These are phyloP conservation scores for Drosophila kepulauana DNA, from an alignment of 1,140 invertebrate species.

Conservation along the genomic window DNA sequence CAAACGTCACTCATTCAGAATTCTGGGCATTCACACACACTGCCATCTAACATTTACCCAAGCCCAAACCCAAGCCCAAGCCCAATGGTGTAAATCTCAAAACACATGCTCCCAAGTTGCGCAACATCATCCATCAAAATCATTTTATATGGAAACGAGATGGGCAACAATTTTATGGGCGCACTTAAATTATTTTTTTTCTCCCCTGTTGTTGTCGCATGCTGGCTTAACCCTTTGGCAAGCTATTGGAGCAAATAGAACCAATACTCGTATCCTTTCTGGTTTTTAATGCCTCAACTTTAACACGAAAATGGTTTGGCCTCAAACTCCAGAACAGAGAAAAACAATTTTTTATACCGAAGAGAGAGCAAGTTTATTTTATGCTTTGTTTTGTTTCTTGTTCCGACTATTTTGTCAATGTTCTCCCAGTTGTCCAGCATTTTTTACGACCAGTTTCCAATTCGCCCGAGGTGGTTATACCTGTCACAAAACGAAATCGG, in stretches of 20 bases:
- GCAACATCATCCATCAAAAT: conserved; percentile 81
- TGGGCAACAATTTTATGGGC: conserved; percentile 67
- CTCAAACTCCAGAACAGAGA: conserved; percentile 35
- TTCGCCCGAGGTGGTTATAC: conserved; percentile 5
- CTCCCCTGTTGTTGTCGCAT: conserved; percentile 2
- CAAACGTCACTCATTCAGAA: conserved; percentile 28
- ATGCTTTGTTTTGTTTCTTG: conserved; percentile 25
- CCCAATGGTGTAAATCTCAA: conserved; percentile 61
- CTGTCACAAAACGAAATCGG: conserved; percentile 19
- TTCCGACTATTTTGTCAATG: conserved; percentile 22
- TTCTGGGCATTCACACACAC: conserved; percentile 28
- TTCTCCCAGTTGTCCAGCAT: conserved; percentile 18
- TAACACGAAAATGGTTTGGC: conserved; percentile 53
- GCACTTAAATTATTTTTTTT: conserved; percentile 30
- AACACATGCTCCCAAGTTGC: conserved; percentile 80
- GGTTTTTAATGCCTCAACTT: conserved; percentile 71
- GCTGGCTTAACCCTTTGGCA: conserved; percentile 61
- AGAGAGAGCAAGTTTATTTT: conserved; percentile 47
- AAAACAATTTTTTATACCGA: conserved; percentile 40
- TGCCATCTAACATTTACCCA: conserved; percentile 32
- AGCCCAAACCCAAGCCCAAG: not conserved
- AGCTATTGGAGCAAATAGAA: conserved; percentile 24
- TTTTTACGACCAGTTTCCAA: conserved; percentile 54
- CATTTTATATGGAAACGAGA: conserved; percentile 78
- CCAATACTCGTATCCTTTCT: not conserved